Evolutionary conservation across 2,888 invertebrate species (phyloP).

Genomic region (Lottia gigantea): DNA sequence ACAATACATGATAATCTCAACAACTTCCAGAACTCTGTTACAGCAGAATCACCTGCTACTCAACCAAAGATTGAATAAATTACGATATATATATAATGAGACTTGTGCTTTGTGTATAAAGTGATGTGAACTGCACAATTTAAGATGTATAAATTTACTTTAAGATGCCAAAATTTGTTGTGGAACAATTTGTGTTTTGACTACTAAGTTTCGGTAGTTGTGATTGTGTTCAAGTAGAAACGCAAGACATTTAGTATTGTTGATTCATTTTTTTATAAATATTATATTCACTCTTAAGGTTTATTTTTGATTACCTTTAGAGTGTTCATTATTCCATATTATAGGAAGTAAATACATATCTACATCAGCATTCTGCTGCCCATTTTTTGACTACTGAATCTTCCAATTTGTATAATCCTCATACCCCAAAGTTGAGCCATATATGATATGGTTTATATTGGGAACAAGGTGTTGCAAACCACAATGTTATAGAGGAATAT

Average conservation of each 20-base stretch:
- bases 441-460: not conserved
- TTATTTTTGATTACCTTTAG: conserved; percentile 5
- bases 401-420: conserved; percentile 9
- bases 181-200: not conserved
- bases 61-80: conserved; percentile 16
- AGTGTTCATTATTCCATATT: conserved; percentile 11
- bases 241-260: not conserved
- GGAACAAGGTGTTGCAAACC: conserved; percentile 7
- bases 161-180: not conserved
- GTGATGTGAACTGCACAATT: too few species aligned
- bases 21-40: conserved; percentile 34
- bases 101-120: too few species aligned
- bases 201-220: too few species aligned
- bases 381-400: conserved; percentile 1
- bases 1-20: conserved; percentile 30
- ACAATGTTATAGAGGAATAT: conserved; percentile 6
- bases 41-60: conserved; percentile 30
- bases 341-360: conserved; percentile 10
- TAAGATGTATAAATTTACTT: too few species aligned
- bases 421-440: not conserved
- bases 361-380: conserved; percentile 5
- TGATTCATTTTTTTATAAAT: not conserved
- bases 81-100: not conserved
- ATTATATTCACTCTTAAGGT: conserved; percentile 6
- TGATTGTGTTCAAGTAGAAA: too few species aligned